These are phyloP conservation scores for Henricia sp. DNA, from an alignment of 53 echinoderm and acorn worm species.

Conservation along the genomic window DNA sequence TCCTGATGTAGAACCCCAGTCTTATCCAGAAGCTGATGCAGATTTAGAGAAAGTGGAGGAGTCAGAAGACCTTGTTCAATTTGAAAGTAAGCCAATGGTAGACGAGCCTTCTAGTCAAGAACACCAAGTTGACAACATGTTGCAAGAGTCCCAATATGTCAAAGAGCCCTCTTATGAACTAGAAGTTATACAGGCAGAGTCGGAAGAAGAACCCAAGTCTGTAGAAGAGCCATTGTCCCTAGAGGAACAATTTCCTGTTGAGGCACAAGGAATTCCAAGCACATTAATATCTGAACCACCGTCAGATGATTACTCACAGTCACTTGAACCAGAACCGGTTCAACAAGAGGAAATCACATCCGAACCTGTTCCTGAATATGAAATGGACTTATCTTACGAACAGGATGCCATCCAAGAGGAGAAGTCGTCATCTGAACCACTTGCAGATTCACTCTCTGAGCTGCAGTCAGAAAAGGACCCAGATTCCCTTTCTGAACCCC, in stretches of 20 bases:
- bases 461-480: constrained; percentile 54
- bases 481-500: constrained; percentile 51
- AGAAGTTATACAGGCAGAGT: constrained; percentile 33
- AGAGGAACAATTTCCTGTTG: constrained; percentile 24
- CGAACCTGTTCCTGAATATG: constrained; percentile 44
- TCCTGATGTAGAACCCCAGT: constrained; percentile 21
- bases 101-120: constrained; percentile 19
- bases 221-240: too few species aligned
- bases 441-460: constrained; percentile 55
- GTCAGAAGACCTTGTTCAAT: constrained; percentile 45
- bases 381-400: constrained; percentile 8
- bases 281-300: constrained; percentile 19
- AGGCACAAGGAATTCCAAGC: constrained; percentile 1
- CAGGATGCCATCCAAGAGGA: constrained; percentile 47
- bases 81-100: constrained; percentile 17
- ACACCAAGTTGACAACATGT: constrained; percentile 4
- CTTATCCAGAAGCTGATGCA: constrained; percentile 17
- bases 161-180: constrained; percentile 10
- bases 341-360: constrained; percentile 40
- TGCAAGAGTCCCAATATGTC: neutral
- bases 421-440: constrained; percentile 48
- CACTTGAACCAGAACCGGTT: neutral
- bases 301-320: constrained; percentile 12
- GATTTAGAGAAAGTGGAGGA: constrained; percentile 46
- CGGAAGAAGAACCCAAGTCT: constrained; percentile 4